Base-by-base conservation (phyloP, 2,888 invertebrate species). In the Nowickia ferox region DNA sequence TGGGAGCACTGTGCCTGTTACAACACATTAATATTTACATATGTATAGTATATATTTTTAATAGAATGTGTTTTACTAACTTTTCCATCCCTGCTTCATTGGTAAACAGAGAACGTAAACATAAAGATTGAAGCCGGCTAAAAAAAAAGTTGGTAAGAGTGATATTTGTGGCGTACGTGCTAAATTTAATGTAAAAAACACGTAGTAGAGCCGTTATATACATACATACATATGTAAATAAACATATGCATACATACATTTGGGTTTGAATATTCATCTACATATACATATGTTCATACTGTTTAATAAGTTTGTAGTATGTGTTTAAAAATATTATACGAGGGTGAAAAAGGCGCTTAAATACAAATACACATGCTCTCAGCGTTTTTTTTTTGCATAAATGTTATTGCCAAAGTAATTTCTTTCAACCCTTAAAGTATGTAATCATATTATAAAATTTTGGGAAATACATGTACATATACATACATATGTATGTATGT, bases 131-230 rank as follows among this genome's bases (percentile, higher is more conserved):
- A 53, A 71, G 71, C 79, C 79, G 79, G 79, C 55, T 63, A 44
- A 19, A 13, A 63, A 46, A 65, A 15, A 53, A 30, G 53, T 22
- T 48, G 6, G 13, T 30, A 30, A 13, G 55, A 22, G 13, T 13
- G 6, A 11, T 4, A 55, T 22, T 13, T 51, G 19, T 71, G 68
- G 78, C 55, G 61, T 84, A 84, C 84, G 84, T 84, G 84, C 72
- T 48, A 40, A 68, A 30, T 44, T 9, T n/a, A 79, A 79, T 74
- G 46, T 57, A 59, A 8, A 30, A 30, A 1, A 6, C 6, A 30
- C 30, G 30, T 6, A 30, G 0, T 6, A 30, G 30, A 30, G 30
- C 30, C 30, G 30, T 30, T 30, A 30, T 51, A 17, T 17, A n/a
- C n/a, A n/a, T n/a, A n/a, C n/a, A n/a, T n/a, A n/a, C n/a, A n/a